Percentiles rank a stretch among this genome's conserved stretches.
Evolutionary conservation across 2,797 vertebrate genomes (phyloP).

Genomic region (Myotis myotis): DNA sequence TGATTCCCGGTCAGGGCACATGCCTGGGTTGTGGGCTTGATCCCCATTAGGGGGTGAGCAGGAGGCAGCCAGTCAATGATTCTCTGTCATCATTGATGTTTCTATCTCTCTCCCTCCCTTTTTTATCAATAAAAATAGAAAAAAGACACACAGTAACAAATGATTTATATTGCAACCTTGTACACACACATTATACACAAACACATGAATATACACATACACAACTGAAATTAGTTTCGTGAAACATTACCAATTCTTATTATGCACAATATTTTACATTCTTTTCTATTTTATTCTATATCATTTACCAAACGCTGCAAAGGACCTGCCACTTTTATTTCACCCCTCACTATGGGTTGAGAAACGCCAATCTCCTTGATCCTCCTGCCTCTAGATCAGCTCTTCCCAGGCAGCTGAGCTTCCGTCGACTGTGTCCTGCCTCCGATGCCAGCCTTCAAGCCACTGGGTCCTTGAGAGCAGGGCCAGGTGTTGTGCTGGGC

Average conservation of each 20-base stretch:
- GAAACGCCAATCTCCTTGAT: background rate
- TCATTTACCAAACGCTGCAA: background rate
- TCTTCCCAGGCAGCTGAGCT: background rate
- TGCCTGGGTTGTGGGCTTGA: no score
- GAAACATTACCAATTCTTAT: background rate
- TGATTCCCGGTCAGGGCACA: no score
- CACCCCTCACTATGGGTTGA: background rate
- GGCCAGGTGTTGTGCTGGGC: background rate
- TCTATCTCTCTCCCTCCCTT: no score
- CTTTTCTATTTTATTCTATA: background rate
- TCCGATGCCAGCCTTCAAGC: background rate
- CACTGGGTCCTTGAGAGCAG: background rate
- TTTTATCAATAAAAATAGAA: no score
- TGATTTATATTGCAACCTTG: background rate
- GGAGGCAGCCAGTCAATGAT: no score
- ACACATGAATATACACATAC: rapidly evolving
- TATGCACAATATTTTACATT: no score
- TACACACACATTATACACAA: background rate
- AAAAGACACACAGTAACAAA: background rate
- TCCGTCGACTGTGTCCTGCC: rapidly evolving
- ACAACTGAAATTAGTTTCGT: rapidly evolving
- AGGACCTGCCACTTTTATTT: background rate
- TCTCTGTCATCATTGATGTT: no score
- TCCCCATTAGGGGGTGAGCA: no score
- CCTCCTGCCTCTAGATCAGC: background rate